These are phyloP conservation scores for Sarcoramphus papa DNA, from an alignment of 2,797 vertebrate species.

Conservation along the genomic window DNA sequence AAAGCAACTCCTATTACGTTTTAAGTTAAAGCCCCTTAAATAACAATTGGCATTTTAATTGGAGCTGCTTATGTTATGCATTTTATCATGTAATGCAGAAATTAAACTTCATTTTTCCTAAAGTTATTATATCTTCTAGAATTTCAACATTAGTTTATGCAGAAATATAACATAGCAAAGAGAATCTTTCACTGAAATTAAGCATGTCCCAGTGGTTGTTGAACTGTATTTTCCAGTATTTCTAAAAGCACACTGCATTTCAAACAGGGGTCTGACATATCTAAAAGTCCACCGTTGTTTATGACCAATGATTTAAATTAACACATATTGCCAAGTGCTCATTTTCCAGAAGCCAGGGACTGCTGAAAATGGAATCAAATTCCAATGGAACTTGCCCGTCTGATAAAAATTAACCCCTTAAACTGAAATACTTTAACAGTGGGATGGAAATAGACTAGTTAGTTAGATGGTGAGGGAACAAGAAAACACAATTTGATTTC, in stretches of 20 bases:
- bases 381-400: neutral
- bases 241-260: neutral
- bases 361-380: neutral
- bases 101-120: slow-evolving; percentile 11
- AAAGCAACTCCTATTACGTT: neutral
- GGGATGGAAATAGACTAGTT: neutral
- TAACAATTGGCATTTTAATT: neutral
- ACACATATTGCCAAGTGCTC: neutral
- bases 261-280: neutral
- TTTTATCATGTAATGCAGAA: slow-evolving; percentile 20
- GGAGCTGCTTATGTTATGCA: slow-evolving; percentile 30
- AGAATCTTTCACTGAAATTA: slow-evolving; percentile 25
- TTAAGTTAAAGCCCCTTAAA: neutral
- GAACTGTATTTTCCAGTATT: slow-evolving; percentile 51
- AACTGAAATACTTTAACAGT: neutral
- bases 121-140: slow-evolving; percentile 17
- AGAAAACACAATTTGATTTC: neutral
- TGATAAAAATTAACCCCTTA: neutral
- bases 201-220: slow-evolving; percentile 27
- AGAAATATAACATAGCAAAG: slow-evolving; percentile 27
- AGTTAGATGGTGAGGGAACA: neutral
- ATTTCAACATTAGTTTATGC: slow-evolving; percentile 33
- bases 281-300: slow-evolving; percentile 47
- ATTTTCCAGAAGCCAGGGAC: neutral
- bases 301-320: neutral